Evolutionary conservation across 2,113 vertebrate genomes (phyloP).

Genomic region (Okapia johnstoni): DNA sequence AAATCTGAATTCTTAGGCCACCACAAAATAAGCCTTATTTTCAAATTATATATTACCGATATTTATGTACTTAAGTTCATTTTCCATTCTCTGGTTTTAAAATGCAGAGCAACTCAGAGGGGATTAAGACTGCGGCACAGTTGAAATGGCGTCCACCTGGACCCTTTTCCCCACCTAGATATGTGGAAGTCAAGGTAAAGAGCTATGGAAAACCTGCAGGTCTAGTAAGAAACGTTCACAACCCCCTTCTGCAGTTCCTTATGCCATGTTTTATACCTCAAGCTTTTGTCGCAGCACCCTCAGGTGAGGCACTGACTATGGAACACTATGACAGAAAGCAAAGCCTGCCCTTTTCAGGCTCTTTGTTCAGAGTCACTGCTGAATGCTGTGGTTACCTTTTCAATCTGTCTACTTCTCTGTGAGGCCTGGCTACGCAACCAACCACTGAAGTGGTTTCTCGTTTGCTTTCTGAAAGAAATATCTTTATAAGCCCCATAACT

Average conservation of each 20-base stretch:
- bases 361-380: not conserved
- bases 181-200: not conserved
- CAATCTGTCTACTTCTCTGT: not conserved
- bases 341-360: not conserved
- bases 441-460: not conserved
- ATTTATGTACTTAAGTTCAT: not conserved
- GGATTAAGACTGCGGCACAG: not conserved
- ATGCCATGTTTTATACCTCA: not conserved
- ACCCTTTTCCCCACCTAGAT: not conserved
- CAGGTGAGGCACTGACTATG: not conserved
- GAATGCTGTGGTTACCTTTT: not conserved
- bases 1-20: not conserved
- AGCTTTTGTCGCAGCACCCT: not conserved
- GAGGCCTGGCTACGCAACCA: not conserved
- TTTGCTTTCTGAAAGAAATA: not conserved
- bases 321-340: not conserved
- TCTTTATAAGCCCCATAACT: not conserved
- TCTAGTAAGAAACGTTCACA: not conserved
- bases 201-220: not conserved
- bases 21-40: not conserved
- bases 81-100: constrained; percentile 22
- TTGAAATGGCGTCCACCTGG: not conserved
- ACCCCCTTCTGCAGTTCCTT: not conserved
- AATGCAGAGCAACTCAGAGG: not conserved
- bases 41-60: not conserved